Percentiles rank a stretch among this genome's conserved stretches.
These are phyloP conservation scores for Parazoanthus darwini DNA, from an alignment of 92 coral and sea anemone genomes.

Conservation along the genomic window DNA sequence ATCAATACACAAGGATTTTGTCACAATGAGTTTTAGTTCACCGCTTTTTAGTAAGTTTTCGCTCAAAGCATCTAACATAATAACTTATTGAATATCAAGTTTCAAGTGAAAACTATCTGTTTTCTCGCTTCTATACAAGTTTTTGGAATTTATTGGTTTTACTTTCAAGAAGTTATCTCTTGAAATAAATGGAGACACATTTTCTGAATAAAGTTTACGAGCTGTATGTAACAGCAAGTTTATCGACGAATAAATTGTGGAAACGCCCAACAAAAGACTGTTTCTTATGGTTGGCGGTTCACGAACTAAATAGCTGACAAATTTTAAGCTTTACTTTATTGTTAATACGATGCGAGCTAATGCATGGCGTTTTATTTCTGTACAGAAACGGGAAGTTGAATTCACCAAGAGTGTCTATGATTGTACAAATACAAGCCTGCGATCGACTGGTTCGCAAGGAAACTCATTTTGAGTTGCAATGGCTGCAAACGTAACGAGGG, in stretches of 20 bases:
- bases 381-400: slow-evolving; percentile 43
- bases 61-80: slow-evolving; percentile 12
- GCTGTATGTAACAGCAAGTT: background rate
- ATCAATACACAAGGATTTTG: background rate
- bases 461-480: slow-evolving; percentile 16
- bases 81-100: slow-evolving; percentile 28
- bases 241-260: background rate
- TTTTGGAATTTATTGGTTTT: background rate
- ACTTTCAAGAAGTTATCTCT: background rate
- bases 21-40: slow-evolving; percentile 1
- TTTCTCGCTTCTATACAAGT: slow-evolving; percentile 10
- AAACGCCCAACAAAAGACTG: slow-evolving; percentile 22
- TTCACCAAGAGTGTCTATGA: slow-evolving; percentile 36
- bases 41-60: background rate
- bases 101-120: slow-evolving; percentile 17
- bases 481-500: background rate
- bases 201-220: background rate
- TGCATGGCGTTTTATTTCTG: slow-evolving; percentile 17
- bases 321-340: background rate
- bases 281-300: background rate
- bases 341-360: slow-evolving; percentile 6
- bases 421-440: slow-evolving; percentile 30
- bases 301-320: background rate
- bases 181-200: background rate
- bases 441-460: slow-evolving; percentile 18